phyloP scores from a whole-genome alignment of 2,888 invertebrate species.

The Cerastis rubricosa region DNA sequence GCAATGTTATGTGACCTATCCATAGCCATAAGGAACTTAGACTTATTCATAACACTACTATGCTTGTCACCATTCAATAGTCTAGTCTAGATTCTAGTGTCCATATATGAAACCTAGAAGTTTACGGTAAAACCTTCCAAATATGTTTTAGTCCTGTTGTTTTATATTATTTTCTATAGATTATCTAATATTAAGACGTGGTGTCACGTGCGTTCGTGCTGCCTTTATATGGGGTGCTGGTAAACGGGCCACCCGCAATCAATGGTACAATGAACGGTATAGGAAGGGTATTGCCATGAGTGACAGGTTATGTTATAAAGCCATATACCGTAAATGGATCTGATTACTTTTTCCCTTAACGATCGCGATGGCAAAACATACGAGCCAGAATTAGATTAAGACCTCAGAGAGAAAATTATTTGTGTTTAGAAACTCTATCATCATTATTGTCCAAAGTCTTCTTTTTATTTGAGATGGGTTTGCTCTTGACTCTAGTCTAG shows the following conservation, averaged over 20 bases:
- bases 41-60: background rate
- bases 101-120: background rate
- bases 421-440: background rate
- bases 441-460: background rate
- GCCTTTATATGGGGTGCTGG: conserved; percentile 28
- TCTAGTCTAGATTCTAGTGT: background rate
- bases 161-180: conserved; percentile 49
- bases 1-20: background rate
- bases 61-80: background rate
- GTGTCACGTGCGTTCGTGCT: conserved; percentile 32
- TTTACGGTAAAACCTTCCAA: conserved; percentile 54
- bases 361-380: background rate
- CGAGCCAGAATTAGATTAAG: background rate
- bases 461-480: too few species aligned
- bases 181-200: conserved; percentile 49
- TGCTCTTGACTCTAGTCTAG: too few species aligned
- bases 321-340: too few species aligned
- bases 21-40: background rate
- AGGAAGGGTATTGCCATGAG: conserved; percentile 14
- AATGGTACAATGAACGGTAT: conserved; percentile 36
- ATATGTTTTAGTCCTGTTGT: conserved; percentile 49
- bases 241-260: conserved; percentile 45
- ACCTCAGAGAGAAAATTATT: too few species aligned
- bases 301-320: background rate
- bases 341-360: background rate